These are phyloP conservation scores for Ericerus pela DNA, from an alignment of 1,140 invertebrate species.

Conservation along the genomic window DNA sequence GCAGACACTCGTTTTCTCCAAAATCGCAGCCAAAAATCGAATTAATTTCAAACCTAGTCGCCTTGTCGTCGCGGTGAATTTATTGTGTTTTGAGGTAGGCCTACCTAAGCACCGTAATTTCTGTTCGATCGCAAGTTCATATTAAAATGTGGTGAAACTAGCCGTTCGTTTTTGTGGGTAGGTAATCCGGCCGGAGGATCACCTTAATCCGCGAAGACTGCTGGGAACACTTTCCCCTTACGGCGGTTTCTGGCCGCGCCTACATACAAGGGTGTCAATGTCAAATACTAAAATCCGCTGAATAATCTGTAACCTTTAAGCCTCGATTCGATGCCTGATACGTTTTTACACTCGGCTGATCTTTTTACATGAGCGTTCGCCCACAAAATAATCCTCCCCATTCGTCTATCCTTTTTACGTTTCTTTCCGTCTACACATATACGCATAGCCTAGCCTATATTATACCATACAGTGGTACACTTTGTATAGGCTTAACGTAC, in stretches of 20 bases:
- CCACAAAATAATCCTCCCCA: conserved; percentile 6
- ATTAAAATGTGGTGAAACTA: conserved; percentile 9
- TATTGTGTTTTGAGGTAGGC: too few species aligned
- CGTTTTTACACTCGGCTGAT: conserved; percentile 11
- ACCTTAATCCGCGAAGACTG: conserved; percentile 9
- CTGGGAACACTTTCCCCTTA: conserved; percentile 6
- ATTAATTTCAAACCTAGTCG: too few species aligned
- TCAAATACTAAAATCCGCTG: conserved; percentile 9
- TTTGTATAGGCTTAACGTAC: too few species aligned
- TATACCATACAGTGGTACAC: too few species aligned
- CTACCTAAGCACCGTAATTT: conserved; percentile 2
- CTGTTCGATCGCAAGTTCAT: conserved; percentile 1
- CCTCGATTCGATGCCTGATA: conserved; percentile 8
- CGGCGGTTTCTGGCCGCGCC: too few species aligned
- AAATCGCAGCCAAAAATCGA: too few species aligned
- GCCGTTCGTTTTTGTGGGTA: conserved; percentile 8
- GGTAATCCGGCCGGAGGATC: conserved; percentile 8
- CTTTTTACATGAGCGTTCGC: conserved; percentile 7
- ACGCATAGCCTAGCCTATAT: too few species aligned
- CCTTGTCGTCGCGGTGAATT: too few species aligned
- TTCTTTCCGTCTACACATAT: too few species aligned
- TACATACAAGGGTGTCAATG: conserved; percentile 11
- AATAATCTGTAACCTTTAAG: conserved; percentile 11
- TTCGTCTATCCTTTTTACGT: too few species aligned
- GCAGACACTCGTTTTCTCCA: too few species aligned